These are phyloP conservation scores for Nothoprocta pentlandii DNA, from an alignment of 2,113 vertebrate genomes.

Conservation along the genomic window DNA sequence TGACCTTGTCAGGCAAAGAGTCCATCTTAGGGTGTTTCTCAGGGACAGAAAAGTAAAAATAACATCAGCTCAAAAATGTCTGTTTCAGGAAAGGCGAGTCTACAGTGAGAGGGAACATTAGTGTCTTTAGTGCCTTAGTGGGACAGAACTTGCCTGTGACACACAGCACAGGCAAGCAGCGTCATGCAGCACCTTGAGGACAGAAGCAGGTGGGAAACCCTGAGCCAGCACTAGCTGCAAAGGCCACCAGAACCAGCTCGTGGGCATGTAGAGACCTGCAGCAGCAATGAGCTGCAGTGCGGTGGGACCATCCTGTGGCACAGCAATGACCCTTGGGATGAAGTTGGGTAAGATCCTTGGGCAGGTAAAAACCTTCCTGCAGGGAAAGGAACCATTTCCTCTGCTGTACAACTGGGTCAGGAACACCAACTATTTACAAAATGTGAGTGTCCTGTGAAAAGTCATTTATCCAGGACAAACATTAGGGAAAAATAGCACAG, in stretches of 20 bases:
- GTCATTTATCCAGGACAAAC: neutral
- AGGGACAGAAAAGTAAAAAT: constrained; percentile 45
- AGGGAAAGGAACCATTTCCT: neutral
- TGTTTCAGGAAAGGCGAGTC: neutral
- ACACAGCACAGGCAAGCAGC: neutral
- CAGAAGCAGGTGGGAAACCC: neutral
- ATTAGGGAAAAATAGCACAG: neutral
- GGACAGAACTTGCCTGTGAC: constrained; percentile 13
- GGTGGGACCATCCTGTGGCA: neutral
- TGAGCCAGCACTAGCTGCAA: neutral
- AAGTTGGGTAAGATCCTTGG: too few relatives aligned
- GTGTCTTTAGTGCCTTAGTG: constrained; percentile 14
- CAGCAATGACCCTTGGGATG: neutral
- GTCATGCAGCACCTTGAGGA: neutral
- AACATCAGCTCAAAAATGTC: constrained; percentile 21
- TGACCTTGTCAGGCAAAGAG: neutral
- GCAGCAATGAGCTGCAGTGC: neutral
- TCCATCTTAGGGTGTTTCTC: neutral
- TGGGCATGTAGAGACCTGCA: neutral
- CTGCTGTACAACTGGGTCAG: neutral
- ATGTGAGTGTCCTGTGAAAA: neutral
- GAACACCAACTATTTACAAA: neutral
- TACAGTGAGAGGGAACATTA: constrained; percentile 2
- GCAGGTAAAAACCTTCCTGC: neutral
- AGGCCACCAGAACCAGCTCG: neutral